phyloP scores from a whole-genome alignment of 2,113 vertebrate genomes.

The Aramus guarauna region DNA sequence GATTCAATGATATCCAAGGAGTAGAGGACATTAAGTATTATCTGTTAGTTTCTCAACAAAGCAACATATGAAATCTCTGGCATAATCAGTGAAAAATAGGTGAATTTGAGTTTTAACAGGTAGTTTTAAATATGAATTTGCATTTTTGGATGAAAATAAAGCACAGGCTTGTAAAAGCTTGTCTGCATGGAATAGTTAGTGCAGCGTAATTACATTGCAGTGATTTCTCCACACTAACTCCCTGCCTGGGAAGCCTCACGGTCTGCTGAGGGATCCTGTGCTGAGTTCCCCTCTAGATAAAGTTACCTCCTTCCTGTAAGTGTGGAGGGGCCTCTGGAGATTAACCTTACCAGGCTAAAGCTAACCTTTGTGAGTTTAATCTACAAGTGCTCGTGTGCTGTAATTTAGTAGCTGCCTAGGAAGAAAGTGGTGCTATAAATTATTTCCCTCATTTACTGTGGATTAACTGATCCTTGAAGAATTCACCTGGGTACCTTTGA shows the following conservation, averaged over 20 bases:
- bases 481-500: not conserved
- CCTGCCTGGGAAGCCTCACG: not conserved
- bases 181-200: not conserved
- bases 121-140: not conserved
- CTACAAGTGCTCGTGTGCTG: not conserved
- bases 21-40: not conserved
- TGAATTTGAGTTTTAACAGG: not conserved
- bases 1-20: not conserved
- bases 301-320: not conserved
- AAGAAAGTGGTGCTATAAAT: not conserved
- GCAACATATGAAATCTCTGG: not conserved
- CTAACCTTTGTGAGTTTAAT: not conserved
- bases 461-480: not conserved
- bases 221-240: not conserved
- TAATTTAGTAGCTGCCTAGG: not conserved
- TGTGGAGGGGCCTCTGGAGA: not conserved
- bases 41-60: not conserved
- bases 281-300: not conserved
- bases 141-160: not conserved
- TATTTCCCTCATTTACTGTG: not conserved
- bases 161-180: not conserved
- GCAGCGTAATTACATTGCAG: not conserved
- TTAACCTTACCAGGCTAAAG: not conserved
- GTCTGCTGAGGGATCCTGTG: not conserved
- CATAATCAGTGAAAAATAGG: not conserved